phyloP scores from a whole-genome alignment of 2,797 vertebrate genomes.

The Onychomys torridus region DNA sequence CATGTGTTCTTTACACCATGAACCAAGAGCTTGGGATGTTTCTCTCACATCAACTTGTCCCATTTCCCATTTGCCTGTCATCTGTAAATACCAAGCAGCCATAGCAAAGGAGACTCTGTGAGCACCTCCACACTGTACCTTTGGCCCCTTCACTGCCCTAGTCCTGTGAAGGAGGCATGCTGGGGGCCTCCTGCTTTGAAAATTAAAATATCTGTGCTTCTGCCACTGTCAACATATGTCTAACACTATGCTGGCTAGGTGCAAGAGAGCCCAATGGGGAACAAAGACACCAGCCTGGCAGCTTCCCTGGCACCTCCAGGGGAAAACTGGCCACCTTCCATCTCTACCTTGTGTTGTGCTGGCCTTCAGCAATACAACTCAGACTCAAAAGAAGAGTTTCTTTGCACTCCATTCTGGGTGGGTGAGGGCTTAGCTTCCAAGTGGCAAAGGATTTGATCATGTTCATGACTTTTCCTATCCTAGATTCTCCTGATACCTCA shows the following conservation, averaged over 20 bases:
- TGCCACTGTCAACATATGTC: no score
- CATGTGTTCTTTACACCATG: background rate
- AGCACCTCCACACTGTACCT: background rate
- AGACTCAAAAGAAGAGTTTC: background rate
- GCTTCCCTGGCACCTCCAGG: background rate
- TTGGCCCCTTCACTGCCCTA: background rate
- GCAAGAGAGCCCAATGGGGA: no score
- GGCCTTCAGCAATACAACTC: background rate
- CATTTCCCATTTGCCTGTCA: background rate
- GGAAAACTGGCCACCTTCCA: accelerated
- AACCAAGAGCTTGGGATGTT: background rate
- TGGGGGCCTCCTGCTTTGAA: background rate
- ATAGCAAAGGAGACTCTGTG: background rate
- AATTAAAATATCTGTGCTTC: background rate
- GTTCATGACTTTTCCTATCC: background rate
- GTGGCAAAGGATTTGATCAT: background rate
- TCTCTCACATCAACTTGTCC: background rate
- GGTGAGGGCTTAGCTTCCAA: background rate
- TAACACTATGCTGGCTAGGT: background rate
- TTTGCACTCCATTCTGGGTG: background rate
- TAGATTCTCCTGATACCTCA: background rate
- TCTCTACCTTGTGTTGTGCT: background rate
- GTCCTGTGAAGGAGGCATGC: background rate
- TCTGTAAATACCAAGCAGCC: conserved; percentile 5
- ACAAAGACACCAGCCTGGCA: background rate